These are phyloP conservation scores for Botia almorhae DNA, from an alignment of 2,797 vertebrate species.

Conservation along the genomic window DNA sequence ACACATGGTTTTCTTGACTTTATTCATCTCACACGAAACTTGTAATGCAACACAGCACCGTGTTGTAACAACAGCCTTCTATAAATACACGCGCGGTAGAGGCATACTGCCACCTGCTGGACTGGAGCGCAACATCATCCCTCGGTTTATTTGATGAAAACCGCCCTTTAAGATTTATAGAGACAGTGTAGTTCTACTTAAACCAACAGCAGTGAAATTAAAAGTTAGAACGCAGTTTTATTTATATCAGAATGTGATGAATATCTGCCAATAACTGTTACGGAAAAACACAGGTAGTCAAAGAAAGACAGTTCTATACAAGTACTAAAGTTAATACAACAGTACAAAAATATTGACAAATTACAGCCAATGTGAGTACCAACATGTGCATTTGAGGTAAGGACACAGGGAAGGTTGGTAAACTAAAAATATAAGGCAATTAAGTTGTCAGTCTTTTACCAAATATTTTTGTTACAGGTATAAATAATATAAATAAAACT, in stretches of 20 bases:
- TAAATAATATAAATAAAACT: slow-evolving; percentile 30
- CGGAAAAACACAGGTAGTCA: neutral
- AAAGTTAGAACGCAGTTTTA: slow-evolving; percentile 10
- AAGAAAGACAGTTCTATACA: neutral
- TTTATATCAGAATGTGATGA: neutral
- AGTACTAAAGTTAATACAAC: neutral
- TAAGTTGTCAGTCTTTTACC: neutral
- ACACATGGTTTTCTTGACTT: too few species aligned
- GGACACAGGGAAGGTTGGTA: slow-evolving; percentile 10
- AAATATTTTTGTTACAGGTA: neutral
- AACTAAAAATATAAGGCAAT: slow-evolving; percentile 16
- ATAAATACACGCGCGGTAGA: neutral
- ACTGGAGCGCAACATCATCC: neutral
- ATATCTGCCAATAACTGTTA: neutral
- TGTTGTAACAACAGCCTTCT: neutral
- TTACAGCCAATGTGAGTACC: neutral
- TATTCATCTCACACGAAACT: too few species aligned
- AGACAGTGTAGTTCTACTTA: neutral
- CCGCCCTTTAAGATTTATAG: neutral
- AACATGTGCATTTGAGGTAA: slow-evolving; percentile 52
- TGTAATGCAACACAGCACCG: neutral
- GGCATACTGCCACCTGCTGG: neutral
- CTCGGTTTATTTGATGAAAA: too few species aligned
- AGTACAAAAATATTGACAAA: slow-evolving; percentile 11
- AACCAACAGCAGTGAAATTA: neutral